These are phyloP conservation scores for Stenopsyche tienmushanensis DNA, from an alignment of 1,140 invertebrate species.

Conservation along the genomic window DNA sequence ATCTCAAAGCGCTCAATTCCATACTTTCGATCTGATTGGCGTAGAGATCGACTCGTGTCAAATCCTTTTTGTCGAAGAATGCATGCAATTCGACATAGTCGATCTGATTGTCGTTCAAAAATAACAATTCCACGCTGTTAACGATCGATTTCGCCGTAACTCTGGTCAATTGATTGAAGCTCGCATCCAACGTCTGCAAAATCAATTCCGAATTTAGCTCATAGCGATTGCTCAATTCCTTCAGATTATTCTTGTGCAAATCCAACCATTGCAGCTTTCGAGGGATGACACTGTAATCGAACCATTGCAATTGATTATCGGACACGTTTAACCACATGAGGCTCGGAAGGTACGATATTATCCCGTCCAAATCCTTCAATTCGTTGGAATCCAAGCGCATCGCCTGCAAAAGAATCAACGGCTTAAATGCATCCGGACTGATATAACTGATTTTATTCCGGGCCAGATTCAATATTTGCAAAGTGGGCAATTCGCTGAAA, in stretches of 20 bases:
- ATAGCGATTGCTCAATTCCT: conserved; percentile 77
- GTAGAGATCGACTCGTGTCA: conserved; percentile 81
- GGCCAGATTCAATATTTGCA: conserved; percentile 87
- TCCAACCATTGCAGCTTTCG: conserved; percentile 83
- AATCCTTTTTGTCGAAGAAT: conserved; percentile 79
- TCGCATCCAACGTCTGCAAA: conserved; percentile 77
- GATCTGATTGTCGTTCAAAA: conserved; percentile 82
- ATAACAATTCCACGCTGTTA: conserved; percentile 74
- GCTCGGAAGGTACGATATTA: conserved; percentile 80
- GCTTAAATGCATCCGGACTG: conserved; percentile 80
- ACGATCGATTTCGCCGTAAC: conserved; percentile 71
- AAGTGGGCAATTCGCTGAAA: conserved; percentile 75
- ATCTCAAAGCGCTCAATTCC: conserved; percentile 75
- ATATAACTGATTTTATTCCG: conserved; percentile 79
- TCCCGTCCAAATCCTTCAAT: conserved; percentile 78
- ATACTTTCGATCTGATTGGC: conserved; percentile 81
- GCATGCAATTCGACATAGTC: conserved; percentile 76
- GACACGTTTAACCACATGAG: conserved; percentile 89
- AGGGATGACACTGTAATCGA: conserved; percentile 87
- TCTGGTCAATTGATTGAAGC: conserved; percentile 77
- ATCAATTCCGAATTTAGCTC: conserved; percentile 66
- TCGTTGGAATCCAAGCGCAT: conserved; percentile 84
- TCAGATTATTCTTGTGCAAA: conserved; percentile 84
- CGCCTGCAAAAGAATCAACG: conserved; percentile 77
- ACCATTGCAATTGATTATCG: conserved; percentile 85